Evolutionary conservation across 2,113 vertebrate species (phyloP).

Genomic region (Serinus canaria): DNA sequence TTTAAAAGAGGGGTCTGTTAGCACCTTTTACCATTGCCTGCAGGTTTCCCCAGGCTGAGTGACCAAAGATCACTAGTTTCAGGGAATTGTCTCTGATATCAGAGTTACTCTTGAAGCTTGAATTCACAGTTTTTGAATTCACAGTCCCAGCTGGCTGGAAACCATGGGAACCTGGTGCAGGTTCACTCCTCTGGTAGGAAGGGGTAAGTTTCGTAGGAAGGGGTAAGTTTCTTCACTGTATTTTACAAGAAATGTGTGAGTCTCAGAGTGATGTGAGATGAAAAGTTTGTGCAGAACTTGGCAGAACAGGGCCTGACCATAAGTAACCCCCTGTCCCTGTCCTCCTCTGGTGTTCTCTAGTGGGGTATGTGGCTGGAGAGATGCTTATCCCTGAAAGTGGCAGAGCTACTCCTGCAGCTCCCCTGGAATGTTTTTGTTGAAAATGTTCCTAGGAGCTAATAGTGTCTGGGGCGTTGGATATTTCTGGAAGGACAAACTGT

Average conservation of each 20-base stretch:
- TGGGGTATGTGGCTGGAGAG: background rate
- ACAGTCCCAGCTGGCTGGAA: background rate
- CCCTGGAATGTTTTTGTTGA: constrained; percentile 30
- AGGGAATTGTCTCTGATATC: background rate
- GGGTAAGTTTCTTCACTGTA: background rate
- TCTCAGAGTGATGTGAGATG: background rate
- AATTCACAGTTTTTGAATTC: background rate
- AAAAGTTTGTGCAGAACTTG: background rate
- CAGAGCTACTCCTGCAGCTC: background rate
- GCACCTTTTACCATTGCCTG: background rate
- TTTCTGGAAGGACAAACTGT: constrained; percentile 26
- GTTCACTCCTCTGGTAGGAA: background rate
- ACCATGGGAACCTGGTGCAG: background rate
- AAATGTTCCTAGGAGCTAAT: background rate
- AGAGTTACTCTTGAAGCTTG: background rate
- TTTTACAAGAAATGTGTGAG: background rate
- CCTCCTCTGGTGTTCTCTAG: background rate
- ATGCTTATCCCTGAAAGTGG: background rate
- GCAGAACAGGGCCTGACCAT: background rate
- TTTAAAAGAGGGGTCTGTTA: background rate
- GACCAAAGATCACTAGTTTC: background rate
- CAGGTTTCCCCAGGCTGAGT: background rate
- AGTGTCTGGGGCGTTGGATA: background rate
- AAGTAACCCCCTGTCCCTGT: background rate
- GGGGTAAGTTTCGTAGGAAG: background rate